These are phyloP conservation scores for Thripadectes ignobilis DNA, from an alignment of 2,797 vertebrate genomes.

Conservation along the genomic window DNA sequence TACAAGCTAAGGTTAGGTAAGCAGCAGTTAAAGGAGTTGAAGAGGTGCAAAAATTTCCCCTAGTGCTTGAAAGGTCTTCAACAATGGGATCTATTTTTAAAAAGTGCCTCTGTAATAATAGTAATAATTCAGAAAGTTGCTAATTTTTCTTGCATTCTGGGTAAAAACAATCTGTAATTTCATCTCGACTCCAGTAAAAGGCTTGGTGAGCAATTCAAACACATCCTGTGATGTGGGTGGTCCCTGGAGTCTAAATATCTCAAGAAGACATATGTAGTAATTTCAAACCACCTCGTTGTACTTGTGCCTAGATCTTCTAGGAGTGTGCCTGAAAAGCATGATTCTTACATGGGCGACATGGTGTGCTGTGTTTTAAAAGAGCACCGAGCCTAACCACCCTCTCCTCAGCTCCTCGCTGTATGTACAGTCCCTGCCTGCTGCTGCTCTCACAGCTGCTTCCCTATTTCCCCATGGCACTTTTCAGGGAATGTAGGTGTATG, in stretches of 20 bases:
- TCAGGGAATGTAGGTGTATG: not conserved
- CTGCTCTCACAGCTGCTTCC: constrained; percentile 7
- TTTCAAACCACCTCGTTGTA: constrained; percentile 10
- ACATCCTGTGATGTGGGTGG: constrained; percentile 50
- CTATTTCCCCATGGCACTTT: not conserved
- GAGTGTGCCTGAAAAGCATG: constrained; percentile 32
- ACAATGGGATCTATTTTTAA: constrained; percentile 1
- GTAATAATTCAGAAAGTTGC: constrained; percentile 16
- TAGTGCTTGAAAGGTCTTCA: not conserved
- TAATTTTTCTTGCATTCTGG: not conserved
- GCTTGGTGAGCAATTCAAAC: constrained; percentile 43
- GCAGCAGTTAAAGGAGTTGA: not conserved
- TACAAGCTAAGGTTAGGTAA: not conserved
- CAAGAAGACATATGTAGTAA: constrained; percentile 39
- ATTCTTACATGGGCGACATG: not conserved
- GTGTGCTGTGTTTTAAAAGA: not conserved
- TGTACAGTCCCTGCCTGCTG: not conserved
- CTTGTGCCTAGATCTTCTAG: constrained; percentile 7
- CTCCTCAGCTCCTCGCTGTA: not conserved
- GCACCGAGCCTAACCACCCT: not conserved
- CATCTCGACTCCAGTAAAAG: not conserved
- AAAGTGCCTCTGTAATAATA: not conserved
- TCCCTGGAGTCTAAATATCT: constrained; percentile 2
- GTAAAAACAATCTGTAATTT: constrained; percentile 23
- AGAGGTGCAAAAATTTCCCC: not conserved